These are phyloP conservation scores for Amphipyra berbera DNA, from an alignment of 2,888 invertebrate genomes.

Conservation along the genomic window DNA sequence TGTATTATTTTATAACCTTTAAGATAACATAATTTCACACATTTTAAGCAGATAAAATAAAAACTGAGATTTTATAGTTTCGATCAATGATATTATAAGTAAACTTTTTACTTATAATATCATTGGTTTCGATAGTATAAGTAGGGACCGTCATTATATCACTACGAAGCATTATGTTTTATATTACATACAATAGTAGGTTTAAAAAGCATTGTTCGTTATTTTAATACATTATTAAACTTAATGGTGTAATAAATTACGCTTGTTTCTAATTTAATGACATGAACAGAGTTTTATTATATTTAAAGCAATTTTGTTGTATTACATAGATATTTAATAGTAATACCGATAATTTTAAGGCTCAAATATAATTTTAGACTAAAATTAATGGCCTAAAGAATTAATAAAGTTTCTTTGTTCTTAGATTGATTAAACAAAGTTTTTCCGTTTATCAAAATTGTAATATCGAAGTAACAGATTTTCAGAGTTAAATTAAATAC, in stretches of 20 bases:
- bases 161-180: conserved; percentile 12
- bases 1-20: no score
- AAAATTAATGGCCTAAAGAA: background rate
- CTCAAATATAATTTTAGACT: background rate
- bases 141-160: no score
- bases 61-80: no score
- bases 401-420: background rate
- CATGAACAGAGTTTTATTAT: background rate
- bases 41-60: no score
- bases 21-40: no score
- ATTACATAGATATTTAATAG: no score
- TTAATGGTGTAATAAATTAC: conserved; percentile 12
- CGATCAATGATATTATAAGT: no score
- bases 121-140: no score
- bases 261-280: background rate
- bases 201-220: conserved; percentile 4
- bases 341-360: background rate
- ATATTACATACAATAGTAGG: conserved; percentile 5
- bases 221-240: conserved; percentile 20
- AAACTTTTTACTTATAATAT: no score
- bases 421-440: background rate
- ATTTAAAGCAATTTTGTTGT: no score
- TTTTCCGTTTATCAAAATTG: conserved; percentile 17
- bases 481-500: conserved; percentile 3
- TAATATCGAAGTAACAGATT: background rate